A percentile compares a stretch with the other conserved stretches of the same genome.
These are phyloP conservation scores for Ancistrus triradiatus DNA, from an alignment of 2,113 vertebrate species.

Conservation along the genomic window DNA sequence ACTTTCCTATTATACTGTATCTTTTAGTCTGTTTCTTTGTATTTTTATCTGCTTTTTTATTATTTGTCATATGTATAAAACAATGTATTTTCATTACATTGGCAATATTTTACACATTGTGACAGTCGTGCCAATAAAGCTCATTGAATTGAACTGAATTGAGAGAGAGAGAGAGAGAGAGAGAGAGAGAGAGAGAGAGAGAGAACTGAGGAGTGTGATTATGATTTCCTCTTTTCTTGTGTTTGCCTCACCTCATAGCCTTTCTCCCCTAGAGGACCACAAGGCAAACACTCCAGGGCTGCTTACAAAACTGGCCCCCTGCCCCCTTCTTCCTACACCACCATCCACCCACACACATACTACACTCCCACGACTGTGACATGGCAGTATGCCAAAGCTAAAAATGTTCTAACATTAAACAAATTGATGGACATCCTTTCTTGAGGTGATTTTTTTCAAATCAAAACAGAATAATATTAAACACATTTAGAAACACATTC, in stretches of 20 bases:
- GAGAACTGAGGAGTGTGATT: constrained; percentile 54
- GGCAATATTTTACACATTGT: too few species aligned
- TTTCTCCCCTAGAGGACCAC: constrained; percentile 66
- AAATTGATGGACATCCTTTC: too few species aligned
- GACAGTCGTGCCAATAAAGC: too few species aligned
- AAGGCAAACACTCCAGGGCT: constrained; percentile 48
- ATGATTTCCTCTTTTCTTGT: constrained; percentile 69
- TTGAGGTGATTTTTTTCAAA: too few species aligned
- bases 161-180: too few species aligned
- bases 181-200: neutral
- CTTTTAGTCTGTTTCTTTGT: too few species aligned
- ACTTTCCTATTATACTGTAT: too few species aligned
- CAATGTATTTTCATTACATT: too few species aligned
- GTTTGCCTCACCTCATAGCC: constrained; percentile 68
- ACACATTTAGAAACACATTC: too few species aligned
- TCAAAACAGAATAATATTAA: too few species aligned
- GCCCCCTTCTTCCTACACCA: constrained; percentile 29
- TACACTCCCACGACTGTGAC: constrained; percentile 5
- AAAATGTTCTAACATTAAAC: neutral
- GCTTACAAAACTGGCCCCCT: constrained; percentile 25
- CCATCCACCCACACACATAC: neutral
- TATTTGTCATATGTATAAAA: too few species aligned
- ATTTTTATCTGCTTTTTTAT: too few species aligned
- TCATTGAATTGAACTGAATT: neutral
- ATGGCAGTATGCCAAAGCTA: neutral